Base-by-base conservation (phyloP, 1,140 invertebrate species). In the Helicorthomorpha holstii region DNA sequence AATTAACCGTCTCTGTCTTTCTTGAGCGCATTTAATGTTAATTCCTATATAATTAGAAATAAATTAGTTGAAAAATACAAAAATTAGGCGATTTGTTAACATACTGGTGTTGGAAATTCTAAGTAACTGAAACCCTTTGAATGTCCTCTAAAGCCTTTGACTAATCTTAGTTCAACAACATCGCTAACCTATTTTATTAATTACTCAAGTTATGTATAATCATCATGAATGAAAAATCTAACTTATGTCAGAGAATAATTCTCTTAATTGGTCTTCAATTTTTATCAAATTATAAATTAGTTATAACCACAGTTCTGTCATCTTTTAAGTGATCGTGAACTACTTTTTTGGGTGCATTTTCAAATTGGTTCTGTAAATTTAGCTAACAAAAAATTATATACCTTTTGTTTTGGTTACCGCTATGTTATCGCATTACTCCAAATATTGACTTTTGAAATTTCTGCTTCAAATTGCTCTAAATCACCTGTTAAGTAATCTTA, bases 1-100 rank as follows among this genome's bases (percentile, higher is more conserved):
- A n/a, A n/a, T n/a, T n/a, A n/a, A n/a, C n/a, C n/a, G n/a, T 75
- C 75, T 50, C 87, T 69, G 63, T 93, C 89, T 58, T 83, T 72
- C 57, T 77, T 76, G 21, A 93, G 57, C 0, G 87, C 85, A 58
- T 76, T 69, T 54, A 74, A 68, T 12, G 78, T 80, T 49, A 76
- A 72, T 56, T 76, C 69, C 75, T 82, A 56, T 22, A 60, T 67
- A 61, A 21, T 22, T 22, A 34, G 16, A 16, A 34, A n/a, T n/a
- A n/a, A n/a, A n/a, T n/a, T n/a, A n/a, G n/a, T n/a, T n/a, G 7
- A 34, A 16, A 24, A 48, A 48, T 29, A 38, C 14, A 41, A 16
- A 47, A 54, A 54, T 23, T 51, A 47, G 16, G 4, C 14, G 14
- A 21, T 25, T 2, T 10, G n/a, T 51, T 19, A 29, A 27, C 14